Conservation (phyloP, 2,888 invertebrate genomes). For the Morpho deidamia region DNA sequence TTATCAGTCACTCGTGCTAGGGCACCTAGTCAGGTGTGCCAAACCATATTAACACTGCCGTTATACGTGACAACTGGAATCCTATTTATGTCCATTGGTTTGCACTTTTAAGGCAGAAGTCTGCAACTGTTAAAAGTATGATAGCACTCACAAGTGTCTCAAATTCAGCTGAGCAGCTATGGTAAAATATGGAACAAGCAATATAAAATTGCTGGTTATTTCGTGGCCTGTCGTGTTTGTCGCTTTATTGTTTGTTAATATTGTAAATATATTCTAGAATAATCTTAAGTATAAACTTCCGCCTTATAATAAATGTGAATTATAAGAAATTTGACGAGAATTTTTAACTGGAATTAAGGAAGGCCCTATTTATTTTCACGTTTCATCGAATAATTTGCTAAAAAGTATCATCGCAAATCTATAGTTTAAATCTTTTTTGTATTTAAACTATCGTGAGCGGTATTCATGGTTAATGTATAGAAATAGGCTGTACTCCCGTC, state of each 20-base stretch:
- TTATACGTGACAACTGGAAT: no score
- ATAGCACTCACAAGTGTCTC: not conserved
- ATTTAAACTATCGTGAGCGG: no score
- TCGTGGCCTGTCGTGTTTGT: slow-evolving; percentile 48
- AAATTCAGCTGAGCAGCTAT: slow-evolving; percentile 8
- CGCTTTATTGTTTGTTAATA: slow-evolving; percentile 67
- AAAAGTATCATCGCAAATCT: not conserved
- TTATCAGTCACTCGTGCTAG: no score
- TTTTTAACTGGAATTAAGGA: slow-evolving; percentile 32
- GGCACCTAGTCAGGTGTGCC: no score
- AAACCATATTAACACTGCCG: no score
- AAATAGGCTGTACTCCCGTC: no score
- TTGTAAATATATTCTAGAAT: slow-evolving; percentile 64
- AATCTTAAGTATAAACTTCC: slow-evolving; percentile 56
- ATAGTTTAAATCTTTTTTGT: no score
- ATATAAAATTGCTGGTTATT: slow-evolving; percentile 46
- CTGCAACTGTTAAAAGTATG: not conserved
- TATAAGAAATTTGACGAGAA: slow-evolving; percentile 30
- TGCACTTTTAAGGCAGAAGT: no score
- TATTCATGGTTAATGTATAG: no score
- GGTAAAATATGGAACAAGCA: slow-evolving; percentile 40
- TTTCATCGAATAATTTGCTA: not conserved
- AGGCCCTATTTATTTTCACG: slow-evolving; percentile 6
- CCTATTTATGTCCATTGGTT: no score
- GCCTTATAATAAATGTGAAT: slow-evolving; percentile 66